phyloP scores from a whole-genome alignment of 2,888 invertebrate species.

The Lasioglossum zephyrum region DNA sequence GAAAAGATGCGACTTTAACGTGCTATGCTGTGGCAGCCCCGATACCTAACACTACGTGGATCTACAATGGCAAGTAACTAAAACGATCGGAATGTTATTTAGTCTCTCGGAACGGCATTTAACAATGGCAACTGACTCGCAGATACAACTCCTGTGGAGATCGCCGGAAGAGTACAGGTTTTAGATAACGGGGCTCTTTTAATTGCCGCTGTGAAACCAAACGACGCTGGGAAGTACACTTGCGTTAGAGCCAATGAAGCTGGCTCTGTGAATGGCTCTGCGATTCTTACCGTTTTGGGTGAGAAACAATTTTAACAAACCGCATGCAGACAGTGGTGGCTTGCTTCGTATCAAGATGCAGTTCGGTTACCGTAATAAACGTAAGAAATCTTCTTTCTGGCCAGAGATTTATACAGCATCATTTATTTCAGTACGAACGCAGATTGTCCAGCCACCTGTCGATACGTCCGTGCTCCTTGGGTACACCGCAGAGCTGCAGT shows the following conservation, averaged over 20 bases:
- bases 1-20: constrained; percentile 94
- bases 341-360: neutral
- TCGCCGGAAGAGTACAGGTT: constrained; percentile 92
- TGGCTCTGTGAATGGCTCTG: constrained; percentile 93
- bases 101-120: neutral
- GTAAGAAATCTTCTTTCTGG: neutral
- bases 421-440: constrained; percentile 91
- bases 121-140: constrained; percentile 59
- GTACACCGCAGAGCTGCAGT: constrained; percentile 96
- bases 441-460: constrained; percentile 96
- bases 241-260: constrained; percentile 96
- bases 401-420: neutral
- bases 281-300: constrained; percentile 92
- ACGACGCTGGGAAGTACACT: constrained; percentile 95
- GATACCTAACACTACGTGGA: constrained; percentile 95
- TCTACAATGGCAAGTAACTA: constrained; percentile 90
- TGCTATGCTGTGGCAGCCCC: constrained; percentile 97
- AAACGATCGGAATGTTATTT: neutral
- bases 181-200: constrained; percentile 94
- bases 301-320: constrained; percentile 7
- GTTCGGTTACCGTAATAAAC: neutral
- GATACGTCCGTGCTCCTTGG: constrained; percentile 96
- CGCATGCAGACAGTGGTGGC: neutral
- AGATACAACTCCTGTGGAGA: constrained; percentile 88
- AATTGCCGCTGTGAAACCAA: constrained; percentile 92